Base-by-base conservation (phyloP, 2,113 vertebrate species). In the Apodemus speciosus region DNA sequence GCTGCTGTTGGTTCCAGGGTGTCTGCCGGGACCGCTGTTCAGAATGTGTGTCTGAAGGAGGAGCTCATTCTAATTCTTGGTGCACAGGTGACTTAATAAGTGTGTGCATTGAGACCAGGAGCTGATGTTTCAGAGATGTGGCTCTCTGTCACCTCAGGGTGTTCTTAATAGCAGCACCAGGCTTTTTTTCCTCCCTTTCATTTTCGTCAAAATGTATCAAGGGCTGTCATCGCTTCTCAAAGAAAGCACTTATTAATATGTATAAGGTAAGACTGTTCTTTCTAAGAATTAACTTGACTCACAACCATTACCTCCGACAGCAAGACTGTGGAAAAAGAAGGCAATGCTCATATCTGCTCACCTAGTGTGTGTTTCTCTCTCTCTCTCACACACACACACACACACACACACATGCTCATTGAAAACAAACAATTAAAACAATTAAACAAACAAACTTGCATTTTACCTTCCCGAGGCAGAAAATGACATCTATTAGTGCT, bases 21-120 rank as follows among this genome's bases (percentile, higher is more conserved):
- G 64, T 98, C 98, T 98, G 91, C 40, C 89, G 97, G 97, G 97
- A 97, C 79, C n/a, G 56, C 97, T 97, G 96, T 96, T 98, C 96
- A 97, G 97, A 98, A 96, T 96, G 96, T 96, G 96, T 96, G 95
- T 97, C 96, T 98, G 97, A 97, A 97, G 97, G 95, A 96, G 95
- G 92, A 98, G 92, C 97, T 98, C 97, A 98, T 98, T 98, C 98
- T 97, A 98, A 98, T 98, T 98, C 98, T 96, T 96, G 72, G 93
- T 98, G 96, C 97, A 97, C 96, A 97, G 43, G 96, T 96, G 97
- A 97, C 97, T 98, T 98, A 98, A 98, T 98, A 97, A 6, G 71
- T 97, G 95, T 98, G 97, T 97, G 96, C 97, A 97, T 95, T 95
- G 96, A 98, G 96, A 97, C 97, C 97, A 95, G 97, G 97, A 96